Evolutionary conservation across 1,140 invertebrate species (phyloP).

Genomic region (Drosophila bocqueti): DNA sequence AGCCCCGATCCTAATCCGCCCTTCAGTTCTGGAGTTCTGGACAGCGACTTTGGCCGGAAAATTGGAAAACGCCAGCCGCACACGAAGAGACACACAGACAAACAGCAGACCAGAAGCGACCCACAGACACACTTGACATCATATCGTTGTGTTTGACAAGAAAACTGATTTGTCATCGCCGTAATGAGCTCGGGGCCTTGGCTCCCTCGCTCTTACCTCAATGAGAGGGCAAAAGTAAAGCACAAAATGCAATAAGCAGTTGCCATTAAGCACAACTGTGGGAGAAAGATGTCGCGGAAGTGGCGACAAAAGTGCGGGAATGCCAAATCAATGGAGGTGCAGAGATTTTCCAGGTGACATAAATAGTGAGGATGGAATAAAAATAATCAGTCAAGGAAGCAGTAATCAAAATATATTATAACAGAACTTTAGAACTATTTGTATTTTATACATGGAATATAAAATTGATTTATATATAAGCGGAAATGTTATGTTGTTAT

Average conservation of each 20-base stretch:
- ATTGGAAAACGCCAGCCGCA: conserved; percentile 73
- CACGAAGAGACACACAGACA: neutral
- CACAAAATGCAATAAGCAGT: conserved; percentile 71
- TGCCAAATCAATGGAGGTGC: neutral
- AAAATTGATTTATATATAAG: no score
- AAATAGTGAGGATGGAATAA: neutral
- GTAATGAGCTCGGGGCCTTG: conserved; percentile 74
- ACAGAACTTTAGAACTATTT: no score
- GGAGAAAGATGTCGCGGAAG: conserved; percentile 22
- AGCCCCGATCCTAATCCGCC: conserved; percentile 43
- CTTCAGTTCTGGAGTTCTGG: conserved; percentile 18
- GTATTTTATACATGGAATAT: no score
- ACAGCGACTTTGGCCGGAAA: conserved; percentile 52
- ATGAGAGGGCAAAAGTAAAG: conserved; percentile 73
- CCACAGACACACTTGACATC: conserved; percentile 66
- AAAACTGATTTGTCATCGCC: conserved; percentile 80
- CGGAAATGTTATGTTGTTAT: neutral
- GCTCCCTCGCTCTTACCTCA: conserved; percentile 36
- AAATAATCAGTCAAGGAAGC: neutral
- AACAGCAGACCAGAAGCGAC: neutral
- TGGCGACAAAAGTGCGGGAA: neutral
- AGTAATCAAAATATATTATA: no score
- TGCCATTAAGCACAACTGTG: conserved; percentile 70
- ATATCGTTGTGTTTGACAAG: conserved; percentile 70
- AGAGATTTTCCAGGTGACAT: neutral